Percentiles rank a stretch among this genome's conserved stretches.
phyloP scores from a whole-genome alignment of 2,888 invertebrate genomes.

The Chrysolina oricalcia region DNA sequence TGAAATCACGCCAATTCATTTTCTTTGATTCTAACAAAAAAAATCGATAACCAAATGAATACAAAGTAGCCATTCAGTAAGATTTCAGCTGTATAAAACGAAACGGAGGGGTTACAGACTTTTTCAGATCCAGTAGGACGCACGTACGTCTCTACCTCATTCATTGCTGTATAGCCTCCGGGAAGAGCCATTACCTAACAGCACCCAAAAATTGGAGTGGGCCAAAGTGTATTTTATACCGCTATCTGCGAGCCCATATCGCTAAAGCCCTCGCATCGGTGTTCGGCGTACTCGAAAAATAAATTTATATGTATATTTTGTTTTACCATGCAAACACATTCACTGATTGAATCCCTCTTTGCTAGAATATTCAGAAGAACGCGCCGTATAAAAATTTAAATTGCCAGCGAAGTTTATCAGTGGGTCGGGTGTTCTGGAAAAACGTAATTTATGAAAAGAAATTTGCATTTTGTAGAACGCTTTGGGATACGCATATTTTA shows the following conservation, averaged over 20 bases:
- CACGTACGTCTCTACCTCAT: neutral
- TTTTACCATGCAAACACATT: constrained; percentile 58
- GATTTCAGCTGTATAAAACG: too few relatives aligned
- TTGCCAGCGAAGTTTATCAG: constrained; percentile 50
- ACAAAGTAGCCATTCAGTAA: too few relatives aligned
- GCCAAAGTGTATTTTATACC: neutral
- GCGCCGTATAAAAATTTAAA: constrained; percentile 50
- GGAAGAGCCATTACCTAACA: neutral
- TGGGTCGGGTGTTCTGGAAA: constrained; percentile 43
- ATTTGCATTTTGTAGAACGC: constrained; percentile 30
- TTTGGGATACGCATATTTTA: constrained; percentile 27
- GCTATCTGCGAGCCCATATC: constrained; percentile 3
- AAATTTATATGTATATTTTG: constrained; percentile 60
- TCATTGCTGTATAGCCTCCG: neutral
- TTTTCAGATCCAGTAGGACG: neutral
- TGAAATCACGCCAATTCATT: too few relatives aligned
- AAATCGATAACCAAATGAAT: too few relatives aligned
- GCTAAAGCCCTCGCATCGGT: constrained; percentile 42
- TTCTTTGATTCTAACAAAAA: too few relatives aligned
- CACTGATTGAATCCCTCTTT: constrained; percentile 57
- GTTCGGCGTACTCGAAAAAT: constrained; percentile 53
- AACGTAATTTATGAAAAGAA: constrained; percentile 47
- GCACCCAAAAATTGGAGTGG: neutral
- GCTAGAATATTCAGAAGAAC: constrained; percentile 37
- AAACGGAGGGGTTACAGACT: too few relatives aligned